Base-by-base conservation (phyloP, 1,140 invertebrate species). In the Caerostris extrusa region DNA sequence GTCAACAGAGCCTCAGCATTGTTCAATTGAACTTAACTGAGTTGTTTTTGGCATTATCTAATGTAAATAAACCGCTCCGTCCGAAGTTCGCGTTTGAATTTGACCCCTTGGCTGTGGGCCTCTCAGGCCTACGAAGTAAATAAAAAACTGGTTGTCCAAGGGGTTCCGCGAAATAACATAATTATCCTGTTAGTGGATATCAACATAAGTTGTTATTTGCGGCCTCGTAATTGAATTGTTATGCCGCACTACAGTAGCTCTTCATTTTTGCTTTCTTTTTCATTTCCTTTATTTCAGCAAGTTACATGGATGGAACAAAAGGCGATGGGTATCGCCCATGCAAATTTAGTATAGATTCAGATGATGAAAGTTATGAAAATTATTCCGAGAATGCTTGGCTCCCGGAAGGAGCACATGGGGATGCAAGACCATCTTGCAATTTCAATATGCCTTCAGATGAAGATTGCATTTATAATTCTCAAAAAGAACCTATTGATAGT, bases 11-110 rank as follows among this genome's bases (percentile, higher is more conserved):
- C 61, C 61, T 64, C 61, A 1, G 4, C 4, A 14, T 14, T 64
- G 12, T 64, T 64, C 61, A 10, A 12, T 64, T 12, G 17, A 53
- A 77, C 5, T 53, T 77, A 50, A 19, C 67, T 7, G 7, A 77
- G 71, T 12, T 50, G 8, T 50, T 50, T 85, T 85, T 85, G 83
- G 83, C 83, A 85, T 58, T 85, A 85, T n/a, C 7, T 4, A 57
- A 85, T 85, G 83, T 85, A 60, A 85, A 85, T 85, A 85, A 50
- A 85, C 83, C 83, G 83, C 83, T 85, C 83, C 83, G 83, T 85
- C 83, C 83, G 83, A 85, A 85, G 83, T 85, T 85, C 83, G 83
- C n/a, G 56, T 58, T 85, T 85, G 57, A 85, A 85, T 85, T 85
- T 58, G 57, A 85, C 83, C 55, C 57, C 83, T 85, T 60, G 17